A percentile compares a stretch with the other conserved stretches of the same genome.
Evolutionary conservation across 2,797 vertebrate species (phyloP).

Genomic region (Miichthys miiuy): DNA sequence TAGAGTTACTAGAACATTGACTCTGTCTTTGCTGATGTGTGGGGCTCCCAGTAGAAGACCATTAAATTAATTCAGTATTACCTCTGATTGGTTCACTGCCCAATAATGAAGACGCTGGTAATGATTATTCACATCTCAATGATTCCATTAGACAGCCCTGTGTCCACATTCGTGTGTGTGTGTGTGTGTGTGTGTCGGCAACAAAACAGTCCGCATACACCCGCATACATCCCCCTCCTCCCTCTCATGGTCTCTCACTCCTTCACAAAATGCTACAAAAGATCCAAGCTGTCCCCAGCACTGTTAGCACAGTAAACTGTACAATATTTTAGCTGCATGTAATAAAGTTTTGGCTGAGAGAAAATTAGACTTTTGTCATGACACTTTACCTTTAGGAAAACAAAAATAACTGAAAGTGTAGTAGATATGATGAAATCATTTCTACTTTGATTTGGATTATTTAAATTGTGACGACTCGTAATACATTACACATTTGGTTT

Average conservation of each 20-base stretch:
- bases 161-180: slow-evolving; percentile 23
- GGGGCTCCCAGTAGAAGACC: slow-evolving; percentile 48
- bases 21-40: slow-evolving; percentile 40
- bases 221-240: background rate
- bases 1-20: slow-evolving; percentile 28
- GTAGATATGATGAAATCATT: background rate
- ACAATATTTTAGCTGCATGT: background rate
- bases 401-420: background rate
- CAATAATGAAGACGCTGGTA: slow-evolving; percentile 70
- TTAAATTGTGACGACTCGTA: background rate
- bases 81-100: slow-evolving; percentile 71
- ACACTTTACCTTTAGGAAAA: background rate
- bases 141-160: slow-evolving; percentile 69
- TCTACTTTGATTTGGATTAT: background rate
- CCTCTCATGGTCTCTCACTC: slow-evolving; percentile 2
- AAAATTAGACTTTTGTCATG: background rate
- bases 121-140: slow-evolving; percentile 76
- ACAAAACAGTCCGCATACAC: slow-evolving; percentile 13
- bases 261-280: slow-evolving; percentile 3
- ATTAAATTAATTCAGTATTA: slow-evolving; percentile 65
- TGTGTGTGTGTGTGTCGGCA: slow-evolving; percentile 28
- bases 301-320: background rate
- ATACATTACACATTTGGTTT: too few species aligned
- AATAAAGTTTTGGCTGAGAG: background rate
- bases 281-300: background rate